Conservation (phyloP, 64 coral and sea anemone genomes). For the Porites lutea region DNA sequence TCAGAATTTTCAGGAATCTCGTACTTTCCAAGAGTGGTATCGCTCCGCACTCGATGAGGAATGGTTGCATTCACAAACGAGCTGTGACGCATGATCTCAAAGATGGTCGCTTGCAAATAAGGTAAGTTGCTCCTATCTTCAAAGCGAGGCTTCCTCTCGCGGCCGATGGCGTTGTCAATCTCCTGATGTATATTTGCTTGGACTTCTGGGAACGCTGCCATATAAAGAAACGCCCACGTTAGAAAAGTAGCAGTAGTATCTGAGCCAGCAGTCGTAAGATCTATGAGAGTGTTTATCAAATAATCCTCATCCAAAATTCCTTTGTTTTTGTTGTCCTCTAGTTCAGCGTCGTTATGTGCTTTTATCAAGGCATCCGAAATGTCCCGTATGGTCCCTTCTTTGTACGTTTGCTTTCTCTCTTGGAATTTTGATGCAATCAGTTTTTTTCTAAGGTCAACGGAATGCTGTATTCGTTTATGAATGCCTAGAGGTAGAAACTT, state of each 20-base stretch:
- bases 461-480: conserved; percentile 20
- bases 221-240: conserved; percentile 48
- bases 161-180: conserved; percentile 61
- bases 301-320: conserved; percentile 55
- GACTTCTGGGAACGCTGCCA: conserved; percentile 66
- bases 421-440: conserved; percentile 32
- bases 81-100: conserved; percentile 27
- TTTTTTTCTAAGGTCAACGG: conserved; percentile 33
- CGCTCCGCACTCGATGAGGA: conserved; percentile 34
- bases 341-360: background rate
- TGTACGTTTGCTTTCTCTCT: conserved; percentile 51
- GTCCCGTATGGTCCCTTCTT: conserved; percentile 57
- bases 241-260: conserved; percentile 55
- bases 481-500: conserved; percentile 63
- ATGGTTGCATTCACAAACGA: background rate
- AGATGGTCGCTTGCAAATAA: conserved; percentile 42
- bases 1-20: conserved; percentile 33
- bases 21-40: conserved; percentile 50
- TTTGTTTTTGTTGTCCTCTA: conserved; percentile 13
- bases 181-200: conserved; percentile 75
- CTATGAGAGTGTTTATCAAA: conserved; percentile 61
- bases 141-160: conserved; percentile 11
- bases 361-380: conserved; percentile 74
- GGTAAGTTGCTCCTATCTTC: conserved; percentile 36
- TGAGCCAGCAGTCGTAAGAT: conserved; percentile 75